A percentile compares a stretch with the other conserved stretches of the same genome.
These are phyloP conservation scores for Microctonus brassicae DNA, from an alignment of 2,888 invertebrate species.

Conservation along the genomic window DNA sequence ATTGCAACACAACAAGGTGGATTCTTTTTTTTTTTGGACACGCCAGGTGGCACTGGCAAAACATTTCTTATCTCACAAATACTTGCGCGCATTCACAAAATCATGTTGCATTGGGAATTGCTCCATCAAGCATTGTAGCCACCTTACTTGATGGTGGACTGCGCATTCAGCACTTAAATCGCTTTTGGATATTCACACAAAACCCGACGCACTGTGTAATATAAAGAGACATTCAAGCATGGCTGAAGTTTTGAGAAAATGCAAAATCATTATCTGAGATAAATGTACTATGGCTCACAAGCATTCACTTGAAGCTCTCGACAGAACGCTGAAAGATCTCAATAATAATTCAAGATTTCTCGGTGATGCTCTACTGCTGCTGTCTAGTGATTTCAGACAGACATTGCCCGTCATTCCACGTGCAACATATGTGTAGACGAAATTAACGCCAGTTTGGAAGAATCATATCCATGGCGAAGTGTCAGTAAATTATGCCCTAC, in stretches of 20 bases:
- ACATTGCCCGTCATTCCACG: constrained; percentile 52
- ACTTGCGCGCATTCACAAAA: constrained; percentile 6
- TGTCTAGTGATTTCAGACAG: constrained; percentile 56
- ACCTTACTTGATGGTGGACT: constrained; percentile 15
- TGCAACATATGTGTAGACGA: constrained; percentile 49
- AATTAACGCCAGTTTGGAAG: constrained; percentile 50
- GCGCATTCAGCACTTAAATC: constrained; percentile 27
- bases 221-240: constrained; percentile 41
- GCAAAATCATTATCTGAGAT: constrained; percentile 65
- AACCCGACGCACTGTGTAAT: constrained; percentile 39
- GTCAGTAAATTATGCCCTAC: not conserved
- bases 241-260: constrained; percentile 43
- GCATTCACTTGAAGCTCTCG: constrained; percentile 57
- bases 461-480: constrained; percentile 41
- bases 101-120: constrained; percentile 51
- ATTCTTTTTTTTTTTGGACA: too few relatives aligned
- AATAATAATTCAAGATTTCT: constrained; percentile 38
- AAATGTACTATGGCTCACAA: constrained; percentile 67
- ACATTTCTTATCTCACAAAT: constrained; percentile 50
- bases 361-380: constrained; percentile 48
- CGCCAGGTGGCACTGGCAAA: too few relatives aligned
- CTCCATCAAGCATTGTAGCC: not conserved
- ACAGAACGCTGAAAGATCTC: constrained; percentile 52
- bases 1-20: constrained; percentile 57
- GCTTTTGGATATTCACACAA: not conserved